Conservation (phyloP, 1,140 invertebrate species). For the Drosophila serrata region DNA sequence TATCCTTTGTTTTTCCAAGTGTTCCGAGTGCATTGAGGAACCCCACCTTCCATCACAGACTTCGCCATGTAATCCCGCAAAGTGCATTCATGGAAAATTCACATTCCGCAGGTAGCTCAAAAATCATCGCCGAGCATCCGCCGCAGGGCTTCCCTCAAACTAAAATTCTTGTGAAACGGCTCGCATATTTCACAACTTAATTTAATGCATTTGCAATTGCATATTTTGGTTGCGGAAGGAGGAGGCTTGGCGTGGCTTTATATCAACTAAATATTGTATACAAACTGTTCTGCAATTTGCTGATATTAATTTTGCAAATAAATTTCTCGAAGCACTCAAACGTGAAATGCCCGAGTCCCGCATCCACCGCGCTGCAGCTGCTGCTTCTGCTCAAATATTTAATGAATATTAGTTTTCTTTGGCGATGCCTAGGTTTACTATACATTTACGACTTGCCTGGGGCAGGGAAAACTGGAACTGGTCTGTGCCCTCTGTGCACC, state of each 20-base stretch:
- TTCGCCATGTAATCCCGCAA: slow-evolving; percentile 52
- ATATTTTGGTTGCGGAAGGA: slow-evolving; percentile 30
- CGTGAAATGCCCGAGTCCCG: slow-evolving; percentile 55
- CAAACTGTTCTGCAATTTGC: slow-evolving; percentile 67
- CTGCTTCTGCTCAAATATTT: slow-evolving; percentile 68
- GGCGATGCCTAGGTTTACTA: slow-evolving; percentile 31
- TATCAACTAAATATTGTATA: slow-evolving; percentile 50
- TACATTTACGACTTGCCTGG: slow-evolving; percentile 41
- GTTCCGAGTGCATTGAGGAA: slow-evolving; percentile 11
- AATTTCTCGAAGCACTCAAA: slow-evolving; percentile 75
- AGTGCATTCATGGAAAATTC: slow-evolving; percentile 77
- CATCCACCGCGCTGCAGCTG: slow-evolving; percentile 6
- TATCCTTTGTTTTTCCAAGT: not conserved
- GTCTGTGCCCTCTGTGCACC: slow-evolving; percentile 1
- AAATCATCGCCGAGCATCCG: slow-evolving; percentile 55
- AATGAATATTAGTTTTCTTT: slow-evolving; percentile 76
- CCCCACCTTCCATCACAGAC: not conserved
- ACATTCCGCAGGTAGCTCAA: slow-evolving; percentile 47
- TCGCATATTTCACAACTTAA: slow-evolving; percentile 74
- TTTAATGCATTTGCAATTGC: slow-evolving; percentile 71
- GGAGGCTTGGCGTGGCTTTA: slow-evolving; percentile 3
- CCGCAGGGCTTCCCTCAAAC: slow-evolving; percentile 5
- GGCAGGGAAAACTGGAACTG: slow-evolving; percentile 10
- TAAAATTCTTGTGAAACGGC: slow-evolving; percentile 14
- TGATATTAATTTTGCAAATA: slow-evolving; percentile 71